Evolutionary conservation across 2,888 invertebrate species (phyloP).

Genomic region (Tipula unca): DNA sequence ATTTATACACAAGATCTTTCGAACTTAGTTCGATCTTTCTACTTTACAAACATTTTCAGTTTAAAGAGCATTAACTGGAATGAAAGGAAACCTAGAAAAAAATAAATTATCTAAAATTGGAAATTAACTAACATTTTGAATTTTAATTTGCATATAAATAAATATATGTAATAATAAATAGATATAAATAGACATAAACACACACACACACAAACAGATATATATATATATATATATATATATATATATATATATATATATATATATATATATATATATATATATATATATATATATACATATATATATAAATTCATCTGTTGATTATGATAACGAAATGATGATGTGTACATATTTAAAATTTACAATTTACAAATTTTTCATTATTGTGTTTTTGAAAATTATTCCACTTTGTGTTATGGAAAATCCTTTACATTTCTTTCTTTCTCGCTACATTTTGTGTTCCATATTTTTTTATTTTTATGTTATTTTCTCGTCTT

Average conservation of each 20-base stretch:
- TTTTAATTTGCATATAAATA: too few species aligned
- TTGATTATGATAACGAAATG: not conserved
- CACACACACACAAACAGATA: too few species aligned
- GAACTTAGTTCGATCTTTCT: too few species aligned
- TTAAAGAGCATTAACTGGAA: too few species aligned
- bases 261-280: not conserved
- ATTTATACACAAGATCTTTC: too few species aligned
- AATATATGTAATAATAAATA: too few species aligned
- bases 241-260: not conserved
- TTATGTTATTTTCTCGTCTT: constrained; percentile 17
- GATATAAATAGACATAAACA: too few species aligned
- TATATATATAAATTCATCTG: not conserved
- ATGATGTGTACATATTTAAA: constrained; percentile 2
- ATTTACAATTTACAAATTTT: not conserved
- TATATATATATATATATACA: not conserved
- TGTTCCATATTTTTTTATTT: constrained; percentile 16
- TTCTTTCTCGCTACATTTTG: not conserved
- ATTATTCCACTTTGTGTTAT: not conserved
- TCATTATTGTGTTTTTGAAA: not conserved
- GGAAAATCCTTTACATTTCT: not conserved
- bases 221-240: too few species aligned
- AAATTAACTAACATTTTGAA: too few species aligned
- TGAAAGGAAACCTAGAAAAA: too few species aligned
- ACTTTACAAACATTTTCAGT: too few species aligned
- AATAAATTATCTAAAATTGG: too few species aligned